Evolutionary conservation across 2,113 vertebrate genomes (phyloP).

Genomic region (Corythaixoides concolor): DNA sequence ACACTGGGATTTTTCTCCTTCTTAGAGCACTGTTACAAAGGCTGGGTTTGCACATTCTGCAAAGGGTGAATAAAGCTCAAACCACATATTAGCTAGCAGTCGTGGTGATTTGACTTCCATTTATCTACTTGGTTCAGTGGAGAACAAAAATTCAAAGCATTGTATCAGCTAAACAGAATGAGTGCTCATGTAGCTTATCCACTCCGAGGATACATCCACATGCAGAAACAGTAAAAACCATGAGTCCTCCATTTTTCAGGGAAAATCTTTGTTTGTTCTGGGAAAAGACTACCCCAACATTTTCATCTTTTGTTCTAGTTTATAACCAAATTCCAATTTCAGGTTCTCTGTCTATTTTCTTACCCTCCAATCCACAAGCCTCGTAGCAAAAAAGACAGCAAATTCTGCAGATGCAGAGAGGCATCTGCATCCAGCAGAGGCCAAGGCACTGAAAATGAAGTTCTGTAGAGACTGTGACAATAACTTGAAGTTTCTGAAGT

Average conservation of each 20-base stretch:
- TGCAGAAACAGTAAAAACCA: not conserved
- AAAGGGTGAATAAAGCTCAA: slow-evolving; percentile 1
- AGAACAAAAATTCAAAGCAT: not conserved
- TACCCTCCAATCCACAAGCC: not conserved
- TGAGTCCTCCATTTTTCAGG: not conserved
- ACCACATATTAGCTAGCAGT: not conserved
- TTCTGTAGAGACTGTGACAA: not conserved
- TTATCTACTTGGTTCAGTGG: not conserved
- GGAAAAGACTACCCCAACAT: not conserved
- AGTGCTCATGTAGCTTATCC: not conserved
- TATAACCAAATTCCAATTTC: not conserved
- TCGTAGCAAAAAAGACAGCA: not conserved
- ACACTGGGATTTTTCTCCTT: not conserved
- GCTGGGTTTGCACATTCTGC: not conserved
- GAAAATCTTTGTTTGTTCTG: not conserved
- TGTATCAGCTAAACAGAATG: not conserved
- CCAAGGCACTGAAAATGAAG: not conserved
- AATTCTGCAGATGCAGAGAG: not conserved
- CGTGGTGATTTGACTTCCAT: not conserved
- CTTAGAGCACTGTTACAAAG: not conserved
- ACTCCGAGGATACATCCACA: not conserved
- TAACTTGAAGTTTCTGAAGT: not conserved
- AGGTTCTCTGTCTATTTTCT: not conserved
- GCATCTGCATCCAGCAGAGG: not conserved
- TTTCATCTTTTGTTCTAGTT: not conserved